Evolutionary conservation across 2,113 vertebrate species (phyloP).

Genomic region (Symphodus melops): DNA sequence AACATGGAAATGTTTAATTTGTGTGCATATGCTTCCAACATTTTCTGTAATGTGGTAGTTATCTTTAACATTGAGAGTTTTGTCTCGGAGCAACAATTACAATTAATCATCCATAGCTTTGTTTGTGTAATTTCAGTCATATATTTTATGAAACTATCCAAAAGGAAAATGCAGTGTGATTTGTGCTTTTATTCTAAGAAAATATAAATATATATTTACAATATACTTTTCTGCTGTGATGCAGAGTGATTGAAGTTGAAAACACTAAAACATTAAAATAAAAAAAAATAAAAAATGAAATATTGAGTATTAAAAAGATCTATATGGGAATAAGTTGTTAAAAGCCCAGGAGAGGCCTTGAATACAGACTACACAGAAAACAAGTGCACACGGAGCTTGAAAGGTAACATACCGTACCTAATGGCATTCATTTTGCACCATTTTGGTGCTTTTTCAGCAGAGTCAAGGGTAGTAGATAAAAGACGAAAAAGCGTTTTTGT

Average conservation of each 20-base stretch:
- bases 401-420: slow-evolving; percentile 12
- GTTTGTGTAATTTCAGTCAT: background rate
- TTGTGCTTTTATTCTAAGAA: background rate
- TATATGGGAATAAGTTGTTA: slow-evolving; percentile 6
- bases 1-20: background rate
- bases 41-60: background rate
- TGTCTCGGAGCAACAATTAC: background rate
- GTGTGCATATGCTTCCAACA: background rate
- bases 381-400: slow-evolving; percentile 1
- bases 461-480: slow-evolving; percentile 52
- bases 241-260: background rate
- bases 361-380: slow-evolving; percentile 16
- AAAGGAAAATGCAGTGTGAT: background rate
- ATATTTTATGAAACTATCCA: background rate
- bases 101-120: background rate
- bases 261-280: background rate
- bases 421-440: slow-evolving; percentile 11
- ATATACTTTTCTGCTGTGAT: background rate
- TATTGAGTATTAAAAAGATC: slow-evolving; percentile 5
- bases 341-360: slow-evolving; percentile 32
- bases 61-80: background rate
- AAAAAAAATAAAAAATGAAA: background rate
- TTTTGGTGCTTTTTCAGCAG: slow-evolving; percentile 6
- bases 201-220: too few species aligned
- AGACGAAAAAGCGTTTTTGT: slow-evolving; percentile 22